phyloP scores from a whole-genome alignment of 2,113 vertebrate species.

The Aleadryas rufinucha region DNA sequence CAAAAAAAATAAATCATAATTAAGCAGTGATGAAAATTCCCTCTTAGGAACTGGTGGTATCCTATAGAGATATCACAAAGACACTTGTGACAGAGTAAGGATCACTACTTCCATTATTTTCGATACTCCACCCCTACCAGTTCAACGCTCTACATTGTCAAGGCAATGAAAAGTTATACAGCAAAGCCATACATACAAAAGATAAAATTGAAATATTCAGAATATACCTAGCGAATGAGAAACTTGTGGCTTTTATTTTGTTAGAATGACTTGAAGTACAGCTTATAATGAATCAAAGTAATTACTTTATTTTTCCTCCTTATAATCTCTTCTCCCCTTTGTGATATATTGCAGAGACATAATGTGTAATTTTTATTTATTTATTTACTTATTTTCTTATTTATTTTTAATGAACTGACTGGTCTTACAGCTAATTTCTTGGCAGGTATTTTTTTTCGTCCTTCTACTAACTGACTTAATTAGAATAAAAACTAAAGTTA shows the following conservation, averaged over 20 bases:
- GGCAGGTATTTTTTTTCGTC: background rate
- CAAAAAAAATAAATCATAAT: background rate
- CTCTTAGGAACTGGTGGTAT: background rate
- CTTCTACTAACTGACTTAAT: slow-evolving; percentile 18
- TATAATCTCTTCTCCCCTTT: background rate
- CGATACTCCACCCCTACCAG: background rate
- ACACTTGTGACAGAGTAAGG: background rate
- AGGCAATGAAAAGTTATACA: background rate
- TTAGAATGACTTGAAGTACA: background rate
- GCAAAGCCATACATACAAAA: background rate
- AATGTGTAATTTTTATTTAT: background rate
- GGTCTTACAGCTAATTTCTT: background rate
- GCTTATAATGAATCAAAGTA: background rate
- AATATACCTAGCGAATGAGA: background rate
- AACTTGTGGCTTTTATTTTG: background rate
- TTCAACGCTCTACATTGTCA: background rate
- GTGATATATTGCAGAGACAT: background rate
- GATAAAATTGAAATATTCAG: background rate
- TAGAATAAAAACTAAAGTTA: slow-evolving; percentile 17
- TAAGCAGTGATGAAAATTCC: background rate
- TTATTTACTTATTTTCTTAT: background rate
- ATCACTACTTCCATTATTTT: background rate
- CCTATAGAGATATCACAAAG: background rate
- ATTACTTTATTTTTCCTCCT: slow-evolving; percentile 1
- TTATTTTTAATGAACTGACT: background rate